Conservation (phyloP, 2,797 vertebrate species). For the Danio choprae region DNA sequence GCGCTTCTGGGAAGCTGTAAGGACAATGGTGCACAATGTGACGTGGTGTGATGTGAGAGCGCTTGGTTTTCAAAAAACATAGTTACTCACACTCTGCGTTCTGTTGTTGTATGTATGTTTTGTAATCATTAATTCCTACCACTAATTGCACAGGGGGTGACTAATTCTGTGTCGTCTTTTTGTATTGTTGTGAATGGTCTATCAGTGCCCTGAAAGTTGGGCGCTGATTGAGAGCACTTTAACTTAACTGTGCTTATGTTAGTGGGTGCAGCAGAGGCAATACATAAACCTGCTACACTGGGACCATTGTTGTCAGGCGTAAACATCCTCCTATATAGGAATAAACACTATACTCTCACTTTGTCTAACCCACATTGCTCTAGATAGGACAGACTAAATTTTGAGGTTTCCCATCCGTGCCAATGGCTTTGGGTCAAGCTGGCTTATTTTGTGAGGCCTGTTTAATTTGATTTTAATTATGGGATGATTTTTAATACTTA, state of each 20-base stretch:
- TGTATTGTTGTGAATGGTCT: constrained; percentile 48
- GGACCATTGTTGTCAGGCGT: constrained; percentile 62
- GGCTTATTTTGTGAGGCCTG: constrained; percentile 18
- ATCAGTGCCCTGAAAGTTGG: constrained; percentile 36
- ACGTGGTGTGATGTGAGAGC: constrained; percentile 48
- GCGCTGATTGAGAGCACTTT: constrained; percentile 59
- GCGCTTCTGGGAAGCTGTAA: constrained; percentile 55
- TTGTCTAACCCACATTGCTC: constrained; percentile 46
- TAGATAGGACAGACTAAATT: constrained; percentile 11
- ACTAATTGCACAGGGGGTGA: constrained; percentile 62
- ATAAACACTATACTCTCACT: constrained; percentile 43
- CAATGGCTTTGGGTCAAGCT: constrained; percentile 6
- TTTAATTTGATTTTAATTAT: constrained; percentile 21
- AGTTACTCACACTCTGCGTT: constrained; percentile 49
- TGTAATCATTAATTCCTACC: constrained; percentile 62
- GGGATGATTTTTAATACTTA: not conserved
- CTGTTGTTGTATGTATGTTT: constrained; percentile 53
- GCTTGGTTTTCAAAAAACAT: constrained; percentile 56
- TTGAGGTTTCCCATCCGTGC: constrained; percentile 25
- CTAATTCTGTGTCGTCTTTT: constrained; percentile 39
- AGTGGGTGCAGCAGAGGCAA: constrained; percentile 60
- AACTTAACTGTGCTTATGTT: constrained; percentile 58
- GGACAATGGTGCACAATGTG: constrained; percentile 47
- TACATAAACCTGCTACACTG: constrained; percentile 58
- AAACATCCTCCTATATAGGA: constrained; percentile 35